A percentile compares a stretch with the other conserved stretches of the same genome.
phyloP scores from a whole-genome alignment of 2,797 vertebrate species.

The Crypturellus tataupa region DNA sequence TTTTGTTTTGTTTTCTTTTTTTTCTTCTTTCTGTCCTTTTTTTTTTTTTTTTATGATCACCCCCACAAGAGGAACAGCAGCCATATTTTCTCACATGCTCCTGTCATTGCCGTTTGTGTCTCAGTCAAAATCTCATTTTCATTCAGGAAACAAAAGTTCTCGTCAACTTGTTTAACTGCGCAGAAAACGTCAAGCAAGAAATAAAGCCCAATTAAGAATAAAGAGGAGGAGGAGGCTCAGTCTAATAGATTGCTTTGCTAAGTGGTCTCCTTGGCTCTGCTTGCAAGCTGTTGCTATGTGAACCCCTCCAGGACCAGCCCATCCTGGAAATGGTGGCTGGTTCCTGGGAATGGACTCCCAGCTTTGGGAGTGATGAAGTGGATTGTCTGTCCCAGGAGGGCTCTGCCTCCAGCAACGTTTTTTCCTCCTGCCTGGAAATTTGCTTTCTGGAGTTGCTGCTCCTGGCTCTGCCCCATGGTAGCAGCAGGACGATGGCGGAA shows the following conservation, averaged over 20 bases:
- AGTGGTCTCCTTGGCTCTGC: conserved; percentile 32
- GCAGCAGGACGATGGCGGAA: not conserved
- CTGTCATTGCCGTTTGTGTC: conserved; percentile 6
- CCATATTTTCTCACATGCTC: not conserved
- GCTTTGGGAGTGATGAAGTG: not conserved
- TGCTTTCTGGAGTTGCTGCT: not conserved
- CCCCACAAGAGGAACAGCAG: not conserved
- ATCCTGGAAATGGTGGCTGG: not conserved
- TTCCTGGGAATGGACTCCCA: not conserved
- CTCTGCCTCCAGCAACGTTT: not conserved
- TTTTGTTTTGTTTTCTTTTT: no score
- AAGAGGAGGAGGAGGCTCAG: conserved; percentile 53
- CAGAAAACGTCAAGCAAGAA: conserved; percentile 72
- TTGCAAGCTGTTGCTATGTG: not conserved
- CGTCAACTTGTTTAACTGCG: conserved; percentile 62
- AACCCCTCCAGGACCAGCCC: not conserved
- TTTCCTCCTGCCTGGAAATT: not conserved
- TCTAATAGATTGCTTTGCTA: conserved; percentile 45
- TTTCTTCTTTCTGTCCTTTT: no score
- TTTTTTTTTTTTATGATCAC: not conserved
- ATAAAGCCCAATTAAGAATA: conserved; percentile 69
- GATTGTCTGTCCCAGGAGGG: accelerated
- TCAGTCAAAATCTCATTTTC: conserved; percentile 63
- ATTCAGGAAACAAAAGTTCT: conserved; percentile 72
- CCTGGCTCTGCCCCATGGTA: not conserved